phyloP scores from a whole-genome alignment of 2,888 invertebrate species.

The Griposia aprilina region DNA sequence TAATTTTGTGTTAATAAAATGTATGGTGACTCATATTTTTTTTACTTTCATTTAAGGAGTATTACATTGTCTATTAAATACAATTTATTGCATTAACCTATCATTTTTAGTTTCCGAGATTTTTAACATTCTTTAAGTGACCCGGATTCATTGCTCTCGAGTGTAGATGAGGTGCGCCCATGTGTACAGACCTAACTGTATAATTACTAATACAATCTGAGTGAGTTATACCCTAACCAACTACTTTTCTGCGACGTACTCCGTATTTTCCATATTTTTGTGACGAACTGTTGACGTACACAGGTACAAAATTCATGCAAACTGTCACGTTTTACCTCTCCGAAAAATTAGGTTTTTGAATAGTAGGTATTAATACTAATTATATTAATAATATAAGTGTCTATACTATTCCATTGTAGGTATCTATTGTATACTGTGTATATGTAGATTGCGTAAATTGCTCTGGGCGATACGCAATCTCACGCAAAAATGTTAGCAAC shows the following conservation, averaged over 20 bases:
- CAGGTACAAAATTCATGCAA: conserved; percentile 19
- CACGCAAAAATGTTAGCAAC: conserved; percentile 62
- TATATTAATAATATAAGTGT: not conserved
- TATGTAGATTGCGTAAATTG: conserved; percentile 48
- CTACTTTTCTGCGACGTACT: conserved; percentile 4
- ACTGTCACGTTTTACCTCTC: conserved; percentile 34
- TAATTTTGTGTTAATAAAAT: too few relatives aligned
- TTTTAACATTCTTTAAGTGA: too few relatives aligned
- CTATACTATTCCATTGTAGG: conserved; percentile 8
- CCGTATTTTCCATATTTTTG: conserved; percentile 41
- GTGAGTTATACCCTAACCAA: conserved; percentile 28
- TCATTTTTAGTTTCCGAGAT: too few relatives aligned
- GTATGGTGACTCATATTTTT: too few relatives aligned
- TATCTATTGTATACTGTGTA: conserved; percentile 34
- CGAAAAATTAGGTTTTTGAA: not conserved
- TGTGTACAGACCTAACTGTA: too few relatives aligned
- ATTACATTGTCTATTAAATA: too few relatives aligned
- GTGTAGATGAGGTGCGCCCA: too few relatives aligned
- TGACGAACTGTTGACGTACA: conserved; percentile 23
- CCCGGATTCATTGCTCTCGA: too few relatives aligned
- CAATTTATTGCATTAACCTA: too few relatives aligned
- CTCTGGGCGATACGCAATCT: conserved; percentile 58
- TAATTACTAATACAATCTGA: too few relatives aligned
- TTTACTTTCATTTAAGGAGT: too few relatives aligned
- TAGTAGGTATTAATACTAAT: not conserved